Base-by-base conservation (phyloP, 1,140 invertebrate genomes). In the Scaptodrosophila lebanonensis region DNA sequence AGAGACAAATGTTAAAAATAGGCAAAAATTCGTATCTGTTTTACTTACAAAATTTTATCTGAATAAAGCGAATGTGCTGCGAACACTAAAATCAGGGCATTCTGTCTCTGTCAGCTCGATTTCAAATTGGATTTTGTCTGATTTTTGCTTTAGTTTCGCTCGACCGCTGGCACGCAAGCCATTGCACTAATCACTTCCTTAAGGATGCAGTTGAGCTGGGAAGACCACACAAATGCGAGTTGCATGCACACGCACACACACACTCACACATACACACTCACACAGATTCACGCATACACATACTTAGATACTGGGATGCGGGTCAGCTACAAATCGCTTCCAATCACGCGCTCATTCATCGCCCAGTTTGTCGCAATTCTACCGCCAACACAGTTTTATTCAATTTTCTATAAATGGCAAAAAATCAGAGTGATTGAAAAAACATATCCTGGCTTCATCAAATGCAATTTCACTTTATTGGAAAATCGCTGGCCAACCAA, bases 381-480 rank as follows among this genome's bases (percentile, higher is more conserved):
- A 75, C 48, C 75, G 69, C 22, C 22, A 25, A 25, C 3, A 77
- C 58, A 82, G 60, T 82, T 79, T 79, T 73, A 79, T 79, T 79
- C 69, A 79, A 82, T 82, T 79, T 79, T 79, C 73, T 59, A 82
- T 69, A 79, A 79, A 75, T 59, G 75, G 58, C 50, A 49, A 67
- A 71, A 71, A 57, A 53, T 52, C 66, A 58, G 35, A 66, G 49
- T 61, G 69, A 56, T 67, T 62, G 50, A 65, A 68, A 77, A 72
- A 58, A 53, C 73, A 75, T 73, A 79, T 82, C 75, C 75, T 62
- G 65, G 60, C 73, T 69, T 75, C 75, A 75, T 73, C 59, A 73
- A 82, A 79, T 79, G 68, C 75, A 79, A 79, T 79, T 79, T 73
- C 61, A 79, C 18, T 79, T 82, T 79, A 79, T 79, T 79, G 73